A percentile compares a stretch with the other conserved stretches of the same genome.
phyloP scores from a whole-genome alignment of 1,140 invertebrate species.

The Diabrotica virgifera region DNA sequence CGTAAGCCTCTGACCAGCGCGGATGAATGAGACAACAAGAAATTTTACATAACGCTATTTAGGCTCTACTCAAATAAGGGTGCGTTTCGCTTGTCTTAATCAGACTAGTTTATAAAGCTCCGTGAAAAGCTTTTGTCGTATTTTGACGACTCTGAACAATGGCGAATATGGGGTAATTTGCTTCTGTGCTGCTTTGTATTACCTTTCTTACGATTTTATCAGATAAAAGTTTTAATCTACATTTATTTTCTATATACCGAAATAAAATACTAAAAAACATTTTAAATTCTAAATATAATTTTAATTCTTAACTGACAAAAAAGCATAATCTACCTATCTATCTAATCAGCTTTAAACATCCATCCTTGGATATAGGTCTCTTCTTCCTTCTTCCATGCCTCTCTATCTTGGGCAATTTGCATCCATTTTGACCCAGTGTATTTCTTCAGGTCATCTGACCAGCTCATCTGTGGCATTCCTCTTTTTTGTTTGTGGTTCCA shows the following conservation, averaged over 20 bases:
- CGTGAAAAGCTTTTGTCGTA: conserved; percentile 42
- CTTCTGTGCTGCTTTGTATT: conserved; percentile 15
- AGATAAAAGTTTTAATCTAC: conserved; percentile 6
- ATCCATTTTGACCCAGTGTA: no score
- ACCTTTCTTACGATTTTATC: conserved; percentile 15
- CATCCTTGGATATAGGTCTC: no score
- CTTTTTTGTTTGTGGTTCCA: no score
- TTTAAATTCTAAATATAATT: no score
- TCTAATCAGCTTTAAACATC: no score
- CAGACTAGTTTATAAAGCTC: conserved; percentile 45
- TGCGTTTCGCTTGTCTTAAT: conserved; percentile 42
- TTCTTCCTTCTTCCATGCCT: no score
- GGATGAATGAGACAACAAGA: conserved; percentile 39
- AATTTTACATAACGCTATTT: conserved; percentile 38
- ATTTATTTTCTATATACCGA: not conserved
- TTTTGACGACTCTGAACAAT: conserved; percentile 45
- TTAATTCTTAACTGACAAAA: no score
- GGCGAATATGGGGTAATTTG: conserved; percentile 39
- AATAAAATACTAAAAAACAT: no score
- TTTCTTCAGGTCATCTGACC: no score
- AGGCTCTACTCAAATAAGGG: conserved; percentile 22
- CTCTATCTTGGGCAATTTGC: no score
- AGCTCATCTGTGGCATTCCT: no score
- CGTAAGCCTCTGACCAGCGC: conserved; percentile 3
- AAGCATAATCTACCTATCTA: no score